Base-by-base conservation (phyloP, 2,888 invertebrate genomes). In the Selenia dentaria region DNA sequence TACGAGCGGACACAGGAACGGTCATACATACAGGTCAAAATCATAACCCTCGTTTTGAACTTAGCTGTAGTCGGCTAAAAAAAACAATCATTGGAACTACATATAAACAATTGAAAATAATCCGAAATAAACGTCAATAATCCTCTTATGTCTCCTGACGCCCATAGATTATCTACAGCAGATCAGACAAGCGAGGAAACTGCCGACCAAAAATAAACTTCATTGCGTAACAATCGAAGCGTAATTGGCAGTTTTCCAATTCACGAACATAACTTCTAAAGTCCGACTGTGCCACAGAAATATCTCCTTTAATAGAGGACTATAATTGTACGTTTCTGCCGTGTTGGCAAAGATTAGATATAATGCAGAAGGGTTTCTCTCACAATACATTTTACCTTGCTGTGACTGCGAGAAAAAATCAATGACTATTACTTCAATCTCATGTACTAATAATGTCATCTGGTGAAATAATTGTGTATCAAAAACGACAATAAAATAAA, bases 221-320 rank as follows among this genome's bases (percentile, higher is more conserved):
- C 34, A 42, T 39, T 47, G 44, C 52, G 47, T 29, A 51, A 56
- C 54, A 52, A 56, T 54, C 49, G 40, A 38, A 50, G 39, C 37
- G 43, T 47, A 52, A 59, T 52, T 59, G 59, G 59, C 54, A 49
- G 35, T 42, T 51, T 51, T 54, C 59, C 59, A 59, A 51, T 44
- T 51, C 51, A 28, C 43, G 46, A 47, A 50, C 41, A 36, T 41
- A 43, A 36, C 44, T 47, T 46, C 46, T 55, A 49, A 52, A 39
- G 43, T 49, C 31, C 39, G 49, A 53, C 46, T 35, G 44, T 27
- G 49, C 34, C 51, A 44, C 52, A 57, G 52, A 53, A 58, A 58
- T 55, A 55, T 51, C 52, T 53, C 55, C 55, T 57, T 55, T 55
- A 48, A 48, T 48, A 48, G 41, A 48, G 37, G 37, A 37, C 41